phyloP scores from a whole-genome alignment of 2,113 vertebrate species.

The Lamprotornis superbus region DNA sequence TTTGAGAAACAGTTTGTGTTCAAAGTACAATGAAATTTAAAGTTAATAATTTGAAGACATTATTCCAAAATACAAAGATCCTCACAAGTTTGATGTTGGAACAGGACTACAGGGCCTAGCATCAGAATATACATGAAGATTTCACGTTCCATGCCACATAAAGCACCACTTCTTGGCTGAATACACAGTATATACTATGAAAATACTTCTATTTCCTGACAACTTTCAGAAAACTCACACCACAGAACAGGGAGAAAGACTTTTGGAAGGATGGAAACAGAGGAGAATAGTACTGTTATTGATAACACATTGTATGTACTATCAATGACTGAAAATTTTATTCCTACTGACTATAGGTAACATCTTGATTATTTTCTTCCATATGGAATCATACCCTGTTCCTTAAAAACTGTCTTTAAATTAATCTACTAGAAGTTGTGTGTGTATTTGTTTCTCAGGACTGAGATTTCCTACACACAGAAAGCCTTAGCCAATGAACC shows the following conservation, averaged over 20 bases:
- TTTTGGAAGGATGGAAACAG: background rate
- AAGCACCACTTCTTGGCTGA: background rate
- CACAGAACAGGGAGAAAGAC: background rate
- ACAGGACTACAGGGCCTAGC: background rate
- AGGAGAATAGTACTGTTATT: background rate
- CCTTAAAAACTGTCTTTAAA: constrained; percentile 47
- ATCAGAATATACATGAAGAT: background rate
- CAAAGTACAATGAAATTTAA: background rate
- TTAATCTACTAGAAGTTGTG: background rate
- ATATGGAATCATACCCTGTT: background rate
- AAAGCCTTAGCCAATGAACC: constrained; percentile 12
- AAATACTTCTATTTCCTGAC: background rate
- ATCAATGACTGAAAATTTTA: background rate
- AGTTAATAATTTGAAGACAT: background rate
- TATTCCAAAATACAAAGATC: background rate
- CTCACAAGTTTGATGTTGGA: background rate
- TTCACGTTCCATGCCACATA: background rate
- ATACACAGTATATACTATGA: background rate
- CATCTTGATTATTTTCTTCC: background rate
- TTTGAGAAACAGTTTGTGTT: background rate
- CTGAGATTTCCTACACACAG: constrained; percentile 9
- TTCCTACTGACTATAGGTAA: background rate
- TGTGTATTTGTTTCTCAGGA: background rate
- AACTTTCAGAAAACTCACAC: background rate
- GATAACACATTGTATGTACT: background rate